Conservation (phyloP, 1,140 invertebrate genomes). For the Drosophila gunungcola region DNA sequence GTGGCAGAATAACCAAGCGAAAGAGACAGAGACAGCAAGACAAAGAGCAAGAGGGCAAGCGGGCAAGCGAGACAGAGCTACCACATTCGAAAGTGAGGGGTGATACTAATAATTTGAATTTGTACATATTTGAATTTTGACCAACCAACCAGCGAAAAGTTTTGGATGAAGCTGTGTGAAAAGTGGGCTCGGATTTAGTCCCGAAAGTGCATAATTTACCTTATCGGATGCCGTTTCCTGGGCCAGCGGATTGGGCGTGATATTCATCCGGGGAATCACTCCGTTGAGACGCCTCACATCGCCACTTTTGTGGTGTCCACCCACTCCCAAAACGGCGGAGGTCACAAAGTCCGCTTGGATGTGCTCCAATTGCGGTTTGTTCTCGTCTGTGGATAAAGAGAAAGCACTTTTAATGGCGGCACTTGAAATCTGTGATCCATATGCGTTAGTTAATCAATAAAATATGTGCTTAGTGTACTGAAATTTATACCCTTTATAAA, state of each 20-base stretch:
- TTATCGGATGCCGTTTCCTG: constrained; percentile 85
- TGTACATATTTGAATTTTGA: constrained; percentile 67
- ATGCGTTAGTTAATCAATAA: too few relatives aligned
- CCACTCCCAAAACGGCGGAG: constrained; percentile 68
- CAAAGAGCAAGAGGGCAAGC: constrained; percentile 4
- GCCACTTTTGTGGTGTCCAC: constrained; percentile 64
- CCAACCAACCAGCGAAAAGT: constrained; percentile 78
- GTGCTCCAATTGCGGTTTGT: constrained; percentile 83
- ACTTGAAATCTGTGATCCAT: too few relatives aligned
- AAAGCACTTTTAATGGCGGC: too few relatives aligned
- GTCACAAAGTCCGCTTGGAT: constrained; percentile 86
- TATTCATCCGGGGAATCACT: constrained; percentile 88
- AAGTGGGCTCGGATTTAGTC: constrained; percentile 3
- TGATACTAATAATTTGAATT: constrained; percentile 18
- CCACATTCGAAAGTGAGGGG: constrained; percentile 8
- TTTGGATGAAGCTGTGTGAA: constrained; percentile 52
- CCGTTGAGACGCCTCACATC: constrained; percentile 86
- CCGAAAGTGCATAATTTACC: constrained; percentile 52
- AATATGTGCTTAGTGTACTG: too few relatives aligned
- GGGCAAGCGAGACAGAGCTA: constrained; percentile 29
- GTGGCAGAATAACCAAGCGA: constrained; percentile 13
- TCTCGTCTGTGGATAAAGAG: constrained; percentile 60
- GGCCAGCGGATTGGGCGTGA: constrained; percentile 89
- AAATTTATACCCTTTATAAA: too few relatives aligned
- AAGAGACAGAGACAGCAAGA: constrained; percentile 28